Base-by-base conservation (phyloP, 2,888 invertebrate genomes). In the Resseliella maxima region DNA sequence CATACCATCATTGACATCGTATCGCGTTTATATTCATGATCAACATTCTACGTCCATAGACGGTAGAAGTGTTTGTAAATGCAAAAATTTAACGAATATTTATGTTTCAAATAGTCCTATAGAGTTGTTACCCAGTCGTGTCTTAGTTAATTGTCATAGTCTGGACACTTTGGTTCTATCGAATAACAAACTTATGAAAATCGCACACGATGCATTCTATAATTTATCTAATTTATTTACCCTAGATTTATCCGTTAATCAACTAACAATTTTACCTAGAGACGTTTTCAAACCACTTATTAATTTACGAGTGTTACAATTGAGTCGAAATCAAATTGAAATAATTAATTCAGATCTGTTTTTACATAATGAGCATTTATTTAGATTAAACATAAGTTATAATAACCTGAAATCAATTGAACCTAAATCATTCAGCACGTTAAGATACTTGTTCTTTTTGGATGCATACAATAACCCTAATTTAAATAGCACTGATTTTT, bases 1-100 rank as follows among this genome's bases (percentile, higher is more conserved):
- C 18, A 81, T 81, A 15, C 81, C 81, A 81, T 81, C 81, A 81
- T 81, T 81, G 81, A 36, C 81, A 81, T 81, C 81, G 81, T 81
- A 81, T 81, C 5, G 81, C 18, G 81, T 81, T 81, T 81, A 81
- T n/a, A 81, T 81, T 81, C 81, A 81, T 81, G 81, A 81, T 18
- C 2, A 81, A 81, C 81, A 6, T 81, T 81, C 18, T 81, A 15
- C 81, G 81, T 81, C 81, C 15, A 81, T 81, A 81, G 81, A 81
- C 81, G 81, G 1, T 18, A 81, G 5, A 81, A 81, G 35, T 81
- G 18, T 81, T 81, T 81, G 81, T 81, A 81, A 81, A 81, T 81
- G 81, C 81, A 31, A 81, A 6, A 15, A 81, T 81, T 81, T 81
- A 81, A 81, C 81, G 6, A 81, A 81, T 35, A 81, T 81, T 81